Conservation (phyloP, 2,113 vertebrate species). For the Heptranchias perlo region DNA sequence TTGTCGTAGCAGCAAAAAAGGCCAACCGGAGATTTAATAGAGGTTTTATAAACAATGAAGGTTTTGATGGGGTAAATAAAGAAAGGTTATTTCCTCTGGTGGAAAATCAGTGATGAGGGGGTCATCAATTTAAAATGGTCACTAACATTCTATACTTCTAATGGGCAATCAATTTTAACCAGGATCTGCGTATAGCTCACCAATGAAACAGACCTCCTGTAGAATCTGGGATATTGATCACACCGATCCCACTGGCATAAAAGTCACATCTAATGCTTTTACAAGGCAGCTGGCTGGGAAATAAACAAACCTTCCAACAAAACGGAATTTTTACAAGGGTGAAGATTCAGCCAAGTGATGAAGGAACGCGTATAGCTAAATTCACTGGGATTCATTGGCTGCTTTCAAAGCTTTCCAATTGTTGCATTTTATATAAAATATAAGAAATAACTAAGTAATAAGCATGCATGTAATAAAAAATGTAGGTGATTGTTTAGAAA, state of each 20-base stretch:
- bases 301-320: not conserved
- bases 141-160: not conserved
- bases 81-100: not conserved
- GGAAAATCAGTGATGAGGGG: not conserved
- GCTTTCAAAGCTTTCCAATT: not conserved
- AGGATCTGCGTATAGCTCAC: not conserved
- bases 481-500: not conserved
- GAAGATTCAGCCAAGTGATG: not conserved
- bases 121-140: not conserved
- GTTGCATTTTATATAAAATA: not conserved
- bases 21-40: not conserved
- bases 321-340: not conserved
- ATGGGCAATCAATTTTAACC: not conserved
- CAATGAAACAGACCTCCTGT: not conserved
- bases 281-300: not conserved
- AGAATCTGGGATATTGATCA: not conserved
- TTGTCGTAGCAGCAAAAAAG: not conserved
- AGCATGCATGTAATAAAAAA: not conserved
- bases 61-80: not conserved
- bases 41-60: not conserved
- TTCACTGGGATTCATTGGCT: not conserved
- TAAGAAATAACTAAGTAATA: not conserved
- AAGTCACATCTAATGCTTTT: not conserved
- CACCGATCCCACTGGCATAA: not conserved
- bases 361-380: not conserved